Conservation (phyloP, 2,888 invertebrate genomes). For the Amphipyra tragopoginis region DNA sequence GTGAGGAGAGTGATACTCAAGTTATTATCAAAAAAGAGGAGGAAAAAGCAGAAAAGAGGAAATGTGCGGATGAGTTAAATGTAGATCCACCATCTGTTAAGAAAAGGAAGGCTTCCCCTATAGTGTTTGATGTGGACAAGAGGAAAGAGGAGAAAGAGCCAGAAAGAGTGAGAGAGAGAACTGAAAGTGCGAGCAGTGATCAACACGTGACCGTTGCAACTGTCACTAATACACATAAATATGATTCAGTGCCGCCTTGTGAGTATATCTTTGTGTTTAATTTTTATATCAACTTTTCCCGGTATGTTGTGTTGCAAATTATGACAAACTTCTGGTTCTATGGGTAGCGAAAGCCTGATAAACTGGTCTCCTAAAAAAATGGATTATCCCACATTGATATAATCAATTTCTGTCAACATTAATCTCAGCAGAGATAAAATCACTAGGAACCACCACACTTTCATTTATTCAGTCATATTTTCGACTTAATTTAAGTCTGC, state of each 20-base stretch:
- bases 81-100: conserved; percentile 66
- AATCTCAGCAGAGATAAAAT: too few species aligned
- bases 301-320: too few species aligned
- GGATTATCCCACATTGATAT: too few species aligned
- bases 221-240: conserved; percentile 82
- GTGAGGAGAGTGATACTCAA: conserved; percentile 77
- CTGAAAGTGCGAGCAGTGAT: conserved; percentile 86
- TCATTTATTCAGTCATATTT: too few species aligned
- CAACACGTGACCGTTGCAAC: conserved; percentile 79
- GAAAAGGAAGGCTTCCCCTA: conserved; percentile 88
- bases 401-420: too few species aligned
- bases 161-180: conserved; percentile 79
- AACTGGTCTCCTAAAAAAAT: too few species aligned
- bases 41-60: conserved; percentile 61
- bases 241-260: conserved; percentile 90
- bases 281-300: background rate
- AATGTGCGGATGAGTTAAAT: conserved; percentile 51
- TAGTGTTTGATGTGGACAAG: conserved; percentile 86
- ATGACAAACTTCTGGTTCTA: too few species aligned
- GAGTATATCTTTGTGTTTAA: conserved; percentile 69
- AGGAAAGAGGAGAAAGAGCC: conserved; percentile 66
- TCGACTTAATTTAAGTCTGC: too few species aligned
- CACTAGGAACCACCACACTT: too few species aligned
- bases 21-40: conserved; percentile 72
- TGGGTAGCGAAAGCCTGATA: too few species aligned